Evolutionary conservation across 2,113 vertebrate species (phyloP).

Genomic region (Craseonycteris thonglongyai): DNA sequence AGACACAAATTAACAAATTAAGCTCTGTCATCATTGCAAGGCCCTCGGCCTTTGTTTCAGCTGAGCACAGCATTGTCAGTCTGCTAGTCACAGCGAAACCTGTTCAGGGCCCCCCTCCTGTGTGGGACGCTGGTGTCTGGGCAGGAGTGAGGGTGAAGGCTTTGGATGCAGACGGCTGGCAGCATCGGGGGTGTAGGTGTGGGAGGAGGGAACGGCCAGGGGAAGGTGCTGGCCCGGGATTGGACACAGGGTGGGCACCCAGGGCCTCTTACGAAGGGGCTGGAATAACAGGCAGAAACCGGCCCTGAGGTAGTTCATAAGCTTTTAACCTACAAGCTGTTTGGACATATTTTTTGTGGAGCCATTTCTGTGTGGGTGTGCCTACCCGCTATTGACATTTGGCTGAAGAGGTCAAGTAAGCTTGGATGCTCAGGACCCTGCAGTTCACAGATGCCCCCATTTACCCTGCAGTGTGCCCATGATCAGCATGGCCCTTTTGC

Average conservation of each 20-base stretch:
- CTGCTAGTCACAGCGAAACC: rapidly evolving
- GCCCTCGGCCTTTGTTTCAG: not conserved
- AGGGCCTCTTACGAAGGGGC: not conserved
- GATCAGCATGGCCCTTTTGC: rapidly evolving
- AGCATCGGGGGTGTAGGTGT: not conserved
- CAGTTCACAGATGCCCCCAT: not conserved
- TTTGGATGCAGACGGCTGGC: not conserved
- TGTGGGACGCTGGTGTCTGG: too few species aligned
- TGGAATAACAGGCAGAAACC: not conserved
- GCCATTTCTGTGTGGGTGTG: not conserved
- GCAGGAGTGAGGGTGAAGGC: not conserved
- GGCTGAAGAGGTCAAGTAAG: not conserved
- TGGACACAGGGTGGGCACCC: not conserved
- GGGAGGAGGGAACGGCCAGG: rapidly evolving
- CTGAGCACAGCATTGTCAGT: not conserved
- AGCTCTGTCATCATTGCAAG: not conserved
- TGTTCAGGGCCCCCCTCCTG: not conserved
- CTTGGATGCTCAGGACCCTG: not conserved
- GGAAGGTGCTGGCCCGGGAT: rapidly evolving
- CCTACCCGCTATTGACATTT: not conserved
- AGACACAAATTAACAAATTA: not conserved
- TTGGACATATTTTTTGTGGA: not conserved
- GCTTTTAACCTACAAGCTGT: not conserved
- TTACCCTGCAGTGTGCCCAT: not conserved
- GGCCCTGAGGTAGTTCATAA: not conserved